Base-by-base conservation (phyloP, 2,888 invertebrate species). In the Patella caerulea region DNA sequence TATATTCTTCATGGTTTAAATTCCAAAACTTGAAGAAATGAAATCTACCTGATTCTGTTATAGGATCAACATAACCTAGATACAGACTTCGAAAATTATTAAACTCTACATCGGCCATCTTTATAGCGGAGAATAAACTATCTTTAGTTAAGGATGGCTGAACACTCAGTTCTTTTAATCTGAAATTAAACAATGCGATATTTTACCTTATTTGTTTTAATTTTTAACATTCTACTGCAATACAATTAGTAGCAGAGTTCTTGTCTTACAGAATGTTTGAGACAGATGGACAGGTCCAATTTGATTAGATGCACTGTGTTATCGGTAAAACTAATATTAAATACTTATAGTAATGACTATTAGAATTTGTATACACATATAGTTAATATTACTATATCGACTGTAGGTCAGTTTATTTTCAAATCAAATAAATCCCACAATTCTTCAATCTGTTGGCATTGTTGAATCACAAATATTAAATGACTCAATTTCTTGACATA, bases 101-200 rank as follows among this genome's bases (percentile, higher is more conserved):
- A 75, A 90, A 88, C n/a, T 79, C 77, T 5, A 87, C 86, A 52
- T 87, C 86, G 7, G 90, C 85, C 79, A 84, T 83, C n/a, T 83
- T 83, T 9, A 90, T 82, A 14, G 90, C 86, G 29, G 85, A 80
- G 80, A 90, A 90, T 15, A 90, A 77, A 77, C 87, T 89, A 81
- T 90, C 89, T 76, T 86, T 87, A 15, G 88, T 86, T 19, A 89
- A 80, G 14, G 88, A 87, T 24, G 90, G 89, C 75, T 90, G 89
- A 2, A 90, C 78, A 70, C 77, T 80, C 56, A 90, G 75, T 19
- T 86, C 83, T 59, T 86, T 84, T 52, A 90, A 69, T 52, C 87
- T 87, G 78, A n/a, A 84, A 78, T 55, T 53, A 65, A 71, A 71
- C 70, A 77, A 53, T n/a, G 45, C n/a, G 56, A 45, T 72, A 19